A percentile compares a stretch with the other conserved stretches of the same genome.
Conservation (phyloP, 2,888 invertebrate genomes). For the Gortyna flavago region DNA sequence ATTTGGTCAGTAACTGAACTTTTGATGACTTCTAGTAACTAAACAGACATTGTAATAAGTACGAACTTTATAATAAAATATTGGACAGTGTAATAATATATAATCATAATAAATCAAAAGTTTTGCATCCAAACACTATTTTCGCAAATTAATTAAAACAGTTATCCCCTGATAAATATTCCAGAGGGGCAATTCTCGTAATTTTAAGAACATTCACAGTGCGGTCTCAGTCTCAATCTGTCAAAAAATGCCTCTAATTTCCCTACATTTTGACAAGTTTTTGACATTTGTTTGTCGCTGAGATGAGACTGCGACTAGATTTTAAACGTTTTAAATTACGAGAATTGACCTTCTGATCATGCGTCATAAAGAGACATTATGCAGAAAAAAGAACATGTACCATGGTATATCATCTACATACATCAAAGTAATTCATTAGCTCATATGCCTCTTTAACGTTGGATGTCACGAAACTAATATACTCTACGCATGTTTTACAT, state of each 20-base stretch:
- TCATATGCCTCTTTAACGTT: background rate
- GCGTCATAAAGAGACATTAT: background rate
- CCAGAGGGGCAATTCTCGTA: too few relatives aligned
- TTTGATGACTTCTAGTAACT: conserved; percentile 31
- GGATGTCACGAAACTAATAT: conserved; percentile 17
- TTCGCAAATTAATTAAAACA: background rate
- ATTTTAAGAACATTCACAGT: too few relatives aligned
- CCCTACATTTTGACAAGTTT: too few relatives aligned
- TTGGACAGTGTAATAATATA: background rate
- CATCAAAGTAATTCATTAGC: conserved; percentile 8
- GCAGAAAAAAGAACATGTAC: background rate
- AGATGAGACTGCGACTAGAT: too few relatives aligned
- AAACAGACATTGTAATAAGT: conserved; percentile 26
- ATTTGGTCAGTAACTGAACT: conserved; percentile 23
- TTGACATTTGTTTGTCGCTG: too few relatives aligned
- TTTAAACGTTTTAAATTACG: too few relatives aligned
- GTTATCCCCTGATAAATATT: background rate
- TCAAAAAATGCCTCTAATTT: too few relatives aligned
- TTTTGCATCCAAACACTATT: background rate
- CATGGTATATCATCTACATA: conserved; percentile 1
- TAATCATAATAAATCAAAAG: background rate
- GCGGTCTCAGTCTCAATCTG: too few relatives aligned
- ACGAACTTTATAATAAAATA: conserved; percentile 18
- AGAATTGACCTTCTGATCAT: too few relatives aligned
- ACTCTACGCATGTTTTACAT: conserved; percentile 21